Evolutionary conservation across 2,888 invertebrate genomes (phyloP).

Genomic region (Noctua fimbriata): DNA sequence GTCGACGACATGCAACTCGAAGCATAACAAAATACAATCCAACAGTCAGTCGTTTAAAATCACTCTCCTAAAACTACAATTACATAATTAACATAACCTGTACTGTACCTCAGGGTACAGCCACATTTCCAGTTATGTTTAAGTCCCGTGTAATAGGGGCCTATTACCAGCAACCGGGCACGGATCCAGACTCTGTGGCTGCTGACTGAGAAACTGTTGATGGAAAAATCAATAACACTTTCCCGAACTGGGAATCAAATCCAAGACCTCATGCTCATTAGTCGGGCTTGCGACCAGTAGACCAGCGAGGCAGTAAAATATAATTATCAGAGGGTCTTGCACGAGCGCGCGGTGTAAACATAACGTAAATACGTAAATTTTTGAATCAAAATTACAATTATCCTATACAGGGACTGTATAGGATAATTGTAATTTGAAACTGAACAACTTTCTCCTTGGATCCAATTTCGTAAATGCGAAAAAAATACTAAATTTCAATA

Average conservation of each 20-base stretch:
- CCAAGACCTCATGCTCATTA: background rate
- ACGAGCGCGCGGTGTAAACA: too few species aligned
- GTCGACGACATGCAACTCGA: background rate
- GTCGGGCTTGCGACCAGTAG: background rate
- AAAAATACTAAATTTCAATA: too few species aligned
- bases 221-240: background rate
- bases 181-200: background rate
- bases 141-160: background rate
- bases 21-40: background rate
- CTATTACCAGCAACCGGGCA: background rate
- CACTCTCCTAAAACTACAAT: background rate
- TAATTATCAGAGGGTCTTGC: background rate
- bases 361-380: background rate
- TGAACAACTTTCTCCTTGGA: too few species aligned
- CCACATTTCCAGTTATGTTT: background rate
- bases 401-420: background rate
- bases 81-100: background rate
- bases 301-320: background rate
- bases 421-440: too few species aligned
- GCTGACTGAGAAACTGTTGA: background rate
- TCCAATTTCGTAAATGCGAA: too few species aligned
- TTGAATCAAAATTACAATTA: background rate
- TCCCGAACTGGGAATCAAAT: background rate
- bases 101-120: background rate
- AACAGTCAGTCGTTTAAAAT: slow-evolving; percentile 14